A percentile compares a stretch with the other conserved stretches of the same genome.
Conservation (phyloP, 2,888 invertebrate species). For the Hymenopus coronatus region DNA sequence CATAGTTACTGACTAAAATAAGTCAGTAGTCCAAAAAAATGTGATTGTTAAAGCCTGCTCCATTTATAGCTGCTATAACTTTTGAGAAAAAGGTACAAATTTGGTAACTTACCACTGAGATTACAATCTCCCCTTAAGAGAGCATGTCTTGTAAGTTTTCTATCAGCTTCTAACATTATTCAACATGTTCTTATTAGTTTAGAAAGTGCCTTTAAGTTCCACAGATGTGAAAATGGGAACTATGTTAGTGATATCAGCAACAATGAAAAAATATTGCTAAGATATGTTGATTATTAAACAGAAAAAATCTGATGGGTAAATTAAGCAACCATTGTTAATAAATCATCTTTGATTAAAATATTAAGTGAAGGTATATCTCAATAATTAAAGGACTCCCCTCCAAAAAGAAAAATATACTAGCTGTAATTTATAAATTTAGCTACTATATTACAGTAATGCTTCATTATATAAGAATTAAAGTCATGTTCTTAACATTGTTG, state of each 20-base stretch:
- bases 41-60: no score
- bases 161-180: neutral
- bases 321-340: neutral
- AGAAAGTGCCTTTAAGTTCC: neutral
- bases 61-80: no score
- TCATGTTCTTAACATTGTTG: conserved; percentile 2
- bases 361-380: neutral
- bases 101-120: no score
- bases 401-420: neutral
- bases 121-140: neutral
- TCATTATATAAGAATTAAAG: conserved; percentile 18
- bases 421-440: neutral
- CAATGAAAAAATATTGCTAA: neutral
- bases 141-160: neutral
- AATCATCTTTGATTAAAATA: neutral
- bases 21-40: no score
- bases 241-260: neutral
- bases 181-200: neutral
- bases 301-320: neutral
- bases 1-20: no score
- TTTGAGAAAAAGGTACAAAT: no score
- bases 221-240: neutral
- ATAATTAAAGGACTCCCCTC: neutral
- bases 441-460: neutral
- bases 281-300: neutral